Evolutionary conservation across 1,140 invertebrate genomes (phyloP).

Genomic region (Caenorhabditis briggsae): DNA sequence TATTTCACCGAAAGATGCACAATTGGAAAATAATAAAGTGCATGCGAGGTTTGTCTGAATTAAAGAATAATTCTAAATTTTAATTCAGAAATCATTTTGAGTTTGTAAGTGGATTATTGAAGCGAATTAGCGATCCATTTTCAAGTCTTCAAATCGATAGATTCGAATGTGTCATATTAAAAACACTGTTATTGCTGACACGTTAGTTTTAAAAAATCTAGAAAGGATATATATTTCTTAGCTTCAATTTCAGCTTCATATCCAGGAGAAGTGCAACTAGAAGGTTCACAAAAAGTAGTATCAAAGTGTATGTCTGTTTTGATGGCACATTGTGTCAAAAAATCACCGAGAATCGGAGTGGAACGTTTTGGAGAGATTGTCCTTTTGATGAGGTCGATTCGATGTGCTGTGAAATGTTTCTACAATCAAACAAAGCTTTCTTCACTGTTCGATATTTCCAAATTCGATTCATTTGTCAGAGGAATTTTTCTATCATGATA

Average conservation of each 20-base stretch:
- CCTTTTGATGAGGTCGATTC: background rate
- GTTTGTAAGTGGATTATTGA: conserved; percentile 20
- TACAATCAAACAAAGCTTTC: conserved; percentile 40
- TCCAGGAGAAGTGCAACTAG: background rate
- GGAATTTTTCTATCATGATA: background rate
- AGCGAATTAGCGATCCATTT: background rate
- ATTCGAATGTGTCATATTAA: conserved; percentile 42
- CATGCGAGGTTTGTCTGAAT: background rate
- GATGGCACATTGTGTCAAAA: conserved; percentile 1
- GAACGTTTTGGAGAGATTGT: conserved; percentile 34
- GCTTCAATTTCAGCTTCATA: background rate
- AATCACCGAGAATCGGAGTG: background rate
- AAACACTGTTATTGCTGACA: conserved; percentile 21
- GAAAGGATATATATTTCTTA: too few relatives aligned
- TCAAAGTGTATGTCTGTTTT: background rate
- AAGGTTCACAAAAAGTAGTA: background rate
- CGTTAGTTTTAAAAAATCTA: conserved; percentile 3
- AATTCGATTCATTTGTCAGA: conserved; percentile 19
- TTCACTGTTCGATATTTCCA: conserved; percentile 13
- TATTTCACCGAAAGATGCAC: background rate
- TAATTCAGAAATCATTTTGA: background rate
- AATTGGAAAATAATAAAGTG: background rate
- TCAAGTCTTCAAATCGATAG: background rate
- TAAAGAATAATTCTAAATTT: background rate
- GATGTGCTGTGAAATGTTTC: conserved; percentile 11